Conservation (phyloP, 1,140 invertebrate species). For the Drosophila ercepeae region DNA sequence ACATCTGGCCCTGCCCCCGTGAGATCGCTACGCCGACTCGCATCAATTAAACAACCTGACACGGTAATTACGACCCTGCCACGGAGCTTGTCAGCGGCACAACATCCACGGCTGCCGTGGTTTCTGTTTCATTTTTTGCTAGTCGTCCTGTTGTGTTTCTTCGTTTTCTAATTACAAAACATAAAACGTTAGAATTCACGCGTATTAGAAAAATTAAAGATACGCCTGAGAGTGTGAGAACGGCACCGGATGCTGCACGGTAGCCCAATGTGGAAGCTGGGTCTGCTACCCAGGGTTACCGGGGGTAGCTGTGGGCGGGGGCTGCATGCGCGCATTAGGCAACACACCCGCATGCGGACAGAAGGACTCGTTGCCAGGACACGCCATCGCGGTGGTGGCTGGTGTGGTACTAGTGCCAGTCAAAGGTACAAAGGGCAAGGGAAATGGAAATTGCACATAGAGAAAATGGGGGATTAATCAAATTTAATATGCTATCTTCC, state of each 20-base stretch:
- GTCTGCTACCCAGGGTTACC: neutral
- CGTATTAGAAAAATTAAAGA: conserved; percentile 82
- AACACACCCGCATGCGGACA: conserved; percentile 64
- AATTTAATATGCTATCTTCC: neutral
- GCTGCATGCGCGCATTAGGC: conserved; percentile 34
- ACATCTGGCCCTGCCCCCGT: conserved; percentile 28
- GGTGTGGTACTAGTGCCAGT: conserved; percentile 50
- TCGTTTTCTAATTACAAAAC: conserved; percentile 76
- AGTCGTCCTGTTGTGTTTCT: conserved; percentile 9
- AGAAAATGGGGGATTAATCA: neutral
- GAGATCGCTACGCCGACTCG: conserved; percentile 25
- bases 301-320: conserved; percentile 9
- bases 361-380: conserved; percentile 44
- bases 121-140: neutral
- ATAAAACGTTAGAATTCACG: conserved; percentile 79
- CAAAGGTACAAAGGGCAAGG: conserved; percentile 60
- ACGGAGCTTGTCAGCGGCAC: conserved; percentile 44
- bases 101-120: conserved; percentile 12
- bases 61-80: conserved; percentile 61
- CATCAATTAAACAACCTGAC: conserved; percentile 75
- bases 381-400: conserved; percentile 54
- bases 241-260: conserved; percentile 67
- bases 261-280: conserved; percentile 19
- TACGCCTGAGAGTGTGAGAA: conserved; percentile 70
- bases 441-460: conserved; percentile 12